These are phyloP conservation scores for Cyclopterus lumpus DNA, from an alignment of 2,797 vertebrate genomes.

Conservation along the genomic window DNA sequence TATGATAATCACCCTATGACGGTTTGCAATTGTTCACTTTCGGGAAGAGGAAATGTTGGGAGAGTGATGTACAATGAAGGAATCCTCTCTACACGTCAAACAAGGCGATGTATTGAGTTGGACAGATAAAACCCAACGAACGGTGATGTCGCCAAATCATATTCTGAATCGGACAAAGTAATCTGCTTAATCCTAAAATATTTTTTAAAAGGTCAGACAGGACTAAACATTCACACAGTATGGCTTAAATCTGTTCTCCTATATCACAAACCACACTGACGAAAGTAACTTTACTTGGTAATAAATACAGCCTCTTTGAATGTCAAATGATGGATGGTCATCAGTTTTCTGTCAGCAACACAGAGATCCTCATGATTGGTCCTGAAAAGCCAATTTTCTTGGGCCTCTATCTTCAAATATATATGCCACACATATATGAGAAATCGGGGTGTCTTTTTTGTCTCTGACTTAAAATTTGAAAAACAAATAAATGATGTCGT, in stretches of 20 bases:
- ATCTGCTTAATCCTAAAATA: neutral
- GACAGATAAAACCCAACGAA: slow-evolving; percentile 21
- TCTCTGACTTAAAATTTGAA: neutral
- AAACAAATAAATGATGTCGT: neutral
- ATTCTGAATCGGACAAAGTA: slow-evolving; percentile 3
- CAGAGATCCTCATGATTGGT: neutral
- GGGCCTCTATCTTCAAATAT: slow-evolving; percentile 1
- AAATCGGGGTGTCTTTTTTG: neutral
- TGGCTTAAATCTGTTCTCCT: neutral
- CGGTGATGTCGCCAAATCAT: slow-evolving; percentile 22
- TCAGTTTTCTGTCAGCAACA: neutral
- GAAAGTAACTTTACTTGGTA: neutral
- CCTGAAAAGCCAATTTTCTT: neutral
- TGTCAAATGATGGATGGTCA: neutral
- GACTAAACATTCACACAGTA: neutral
- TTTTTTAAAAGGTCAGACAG: neutral
- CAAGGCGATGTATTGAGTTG: slow-evolving; percentile 20
- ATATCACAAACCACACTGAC: neutral
- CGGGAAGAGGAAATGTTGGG: slow-evolving; percentile 8
- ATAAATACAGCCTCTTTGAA: neutral
- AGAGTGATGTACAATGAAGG: slow-evolving; percentile 8
- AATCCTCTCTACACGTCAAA: slow-evolving; percentile 17
- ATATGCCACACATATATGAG: neutral
- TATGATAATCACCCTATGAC: slow-evolving; percentile 37
- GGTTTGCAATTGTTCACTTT: slow-evolving; percentile 46